phyloP scores from a whole-genome alignment of 2,113 vertebrate genomes.

The Axis porcinus region DNA sequence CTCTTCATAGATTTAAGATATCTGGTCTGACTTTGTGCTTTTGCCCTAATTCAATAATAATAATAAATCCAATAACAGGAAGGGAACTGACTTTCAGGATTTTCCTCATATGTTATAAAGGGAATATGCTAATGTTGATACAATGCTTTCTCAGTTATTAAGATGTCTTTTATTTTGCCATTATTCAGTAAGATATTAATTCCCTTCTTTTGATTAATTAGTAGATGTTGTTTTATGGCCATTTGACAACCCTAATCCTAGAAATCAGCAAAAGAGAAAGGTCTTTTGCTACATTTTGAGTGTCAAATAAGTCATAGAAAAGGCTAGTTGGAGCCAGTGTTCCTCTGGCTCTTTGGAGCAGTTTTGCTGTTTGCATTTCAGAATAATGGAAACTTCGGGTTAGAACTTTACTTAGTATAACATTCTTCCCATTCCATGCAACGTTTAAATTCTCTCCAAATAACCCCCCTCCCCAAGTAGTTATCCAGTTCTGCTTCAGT shows the following conservation, averaged over 20 bases:
- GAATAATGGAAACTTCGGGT: too few species aligned
- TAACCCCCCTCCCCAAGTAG: not conserved
- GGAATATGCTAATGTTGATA: not conserved
- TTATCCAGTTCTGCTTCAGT: not conserved
- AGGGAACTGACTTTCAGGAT: not conserved
- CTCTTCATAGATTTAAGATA: conserved; percentile 4
- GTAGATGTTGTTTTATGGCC: not conserved
- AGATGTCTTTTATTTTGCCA: not conserved
- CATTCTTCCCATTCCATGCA: not conserved
- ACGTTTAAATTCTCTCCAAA: not conserved
- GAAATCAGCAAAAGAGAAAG: not conserved
- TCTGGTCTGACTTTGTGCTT: conserved; percentile 28
- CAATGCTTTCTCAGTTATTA: not conserved
- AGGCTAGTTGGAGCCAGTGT: not conserved
- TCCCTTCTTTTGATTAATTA: not conserved
- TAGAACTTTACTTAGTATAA: not conserved
- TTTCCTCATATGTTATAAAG: not conserved
- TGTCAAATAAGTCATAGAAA: not conserved
- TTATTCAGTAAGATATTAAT: not conserved
- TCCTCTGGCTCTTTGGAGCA: not conserved
- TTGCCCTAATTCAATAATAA: conserved; percentile 6
- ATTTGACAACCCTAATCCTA: not conserved
- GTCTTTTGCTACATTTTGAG: not conserved
- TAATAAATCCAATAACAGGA: not conserved
- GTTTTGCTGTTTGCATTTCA: not conserved